Evolutionary conservation across 2,888 invertebrate species (phyloP).

Genomic region (Brachynemurus nebulosus): DNA sequence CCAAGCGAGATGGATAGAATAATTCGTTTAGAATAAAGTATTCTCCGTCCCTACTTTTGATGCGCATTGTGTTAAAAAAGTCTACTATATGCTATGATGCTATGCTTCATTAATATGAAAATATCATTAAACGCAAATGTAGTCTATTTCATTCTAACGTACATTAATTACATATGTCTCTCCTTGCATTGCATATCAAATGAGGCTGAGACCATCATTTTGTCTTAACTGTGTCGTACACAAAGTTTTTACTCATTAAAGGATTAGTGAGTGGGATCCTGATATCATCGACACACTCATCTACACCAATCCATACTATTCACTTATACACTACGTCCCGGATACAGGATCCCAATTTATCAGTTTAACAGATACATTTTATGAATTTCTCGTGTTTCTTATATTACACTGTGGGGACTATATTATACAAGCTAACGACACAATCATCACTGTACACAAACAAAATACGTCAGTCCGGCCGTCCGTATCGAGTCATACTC

Average conservation of each 20-base stretch:
- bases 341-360: conserved; percentile 1
- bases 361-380: conserved; percentile 8
- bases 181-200: conserved; percentile 8
- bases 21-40: too few species aligned
- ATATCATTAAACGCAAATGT: conserved; percentile 11
- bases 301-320: too few species aligned
- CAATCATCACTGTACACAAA: conserved; percentile 1
- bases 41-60: too few species aligned
- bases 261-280: not conserved
- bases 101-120: conserved; percentile 12
- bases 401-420: conserved; percentile 10
- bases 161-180: conserved; percentile 8
- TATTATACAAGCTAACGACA: conserved; percentile 10
- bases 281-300: not conserved
- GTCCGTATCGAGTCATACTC: too few species aligned
- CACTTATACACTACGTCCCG: not conserved
- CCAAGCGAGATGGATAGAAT: too few species aligned
- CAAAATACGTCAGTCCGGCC: not conserved
- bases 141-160: conserved; percentile 2
- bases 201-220: conserved; percentile 11
- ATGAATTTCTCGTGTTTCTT: conserved; percentile 11
- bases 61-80: not conserved
- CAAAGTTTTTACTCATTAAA: conserved; percentile 10
- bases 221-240: conserved; percentile 10
- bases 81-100: not conserved